Percentiles rank a stretch among this genome's conserved stretches.
phyloP scores from a whole-genome alignment of 2,113 vertebrate species.

The Furnarius figulus region DNA sequence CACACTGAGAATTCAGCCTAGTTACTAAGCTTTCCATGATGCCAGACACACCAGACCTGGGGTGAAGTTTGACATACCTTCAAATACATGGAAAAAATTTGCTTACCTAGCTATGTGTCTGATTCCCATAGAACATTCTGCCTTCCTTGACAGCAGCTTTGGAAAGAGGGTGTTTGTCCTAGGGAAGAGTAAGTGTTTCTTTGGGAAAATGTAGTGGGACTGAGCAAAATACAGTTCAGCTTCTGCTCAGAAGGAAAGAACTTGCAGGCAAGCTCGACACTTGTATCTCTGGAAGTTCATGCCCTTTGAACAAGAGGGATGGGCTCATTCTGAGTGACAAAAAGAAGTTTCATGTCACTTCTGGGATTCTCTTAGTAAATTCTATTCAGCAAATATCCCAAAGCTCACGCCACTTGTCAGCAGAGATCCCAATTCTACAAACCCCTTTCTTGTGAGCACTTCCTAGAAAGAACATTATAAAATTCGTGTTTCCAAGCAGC shows the following conservation, averaged over 20 bases:
- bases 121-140: not conserved
- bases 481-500: constrained; percentile 24
- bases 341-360: not conserved
- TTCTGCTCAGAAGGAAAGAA: not conserved
- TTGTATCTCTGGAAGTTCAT: not conserved
- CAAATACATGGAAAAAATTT: not conserved
- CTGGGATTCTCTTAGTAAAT: not conserved
- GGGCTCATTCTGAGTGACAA: not conserved
- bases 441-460: not conserved
- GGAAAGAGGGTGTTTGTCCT: not conserved
- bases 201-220: not conserved
- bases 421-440: not conserved
- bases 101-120: not conserved
- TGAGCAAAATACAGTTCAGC: not conserved
- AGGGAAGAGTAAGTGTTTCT: not conserved
- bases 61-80: not conserved
- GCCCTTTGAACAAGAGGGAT: not conserved
- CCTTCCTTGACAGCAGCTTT: not conserved
- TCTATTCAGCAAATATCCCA: not conserved
- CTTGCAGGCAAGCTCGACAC: not conserved
- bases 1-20: not conserved
- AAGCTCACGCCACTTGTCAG: not conserved
- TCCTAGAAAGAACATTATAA: not conserved
- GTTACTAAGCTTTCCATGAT: not conserved
- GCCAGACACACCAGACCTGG: not conserved